Base-by-base conservation (phyloP, 1,140 invertebrate species). In the Cydia amplana region DNA sequence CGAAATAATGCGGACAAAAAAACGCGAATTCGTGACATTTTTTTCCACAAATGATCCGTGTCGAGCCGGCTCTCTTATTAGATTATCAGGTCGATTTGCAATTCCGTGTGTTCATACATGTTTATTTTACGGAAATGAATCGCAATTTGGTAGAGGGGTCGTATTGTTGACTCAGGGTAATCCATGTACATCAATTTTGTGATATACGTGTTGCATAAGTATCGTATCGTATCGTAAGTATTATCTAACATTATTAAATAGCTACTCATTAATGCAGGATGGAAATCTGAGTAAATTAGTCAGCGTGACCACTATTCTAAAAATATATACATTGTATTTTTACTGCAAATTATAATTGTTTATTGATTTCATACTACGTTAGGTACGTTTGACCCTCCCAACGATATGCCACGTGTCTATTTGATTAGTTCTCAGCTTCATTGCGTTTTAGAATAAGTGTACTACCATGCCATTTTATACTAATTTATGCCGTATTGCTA, bases 111-210 rank as follows among this genome's bases (percentile, higher is more conserved):
- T 91, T 89, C 80, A 83, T 86, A 87, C 86, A 88, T 92, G 90
- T 92, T 92, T 92, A 89, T 90, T 92, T 91, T 85, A 88, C 85
- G 90, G 90, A 92, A 92, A 92, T 92, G 89, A 92, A 91, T 91
- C 85, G 89, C 86, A 83, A 89, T 91, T 89, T 85, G 74, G 78
- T 72, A 73, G 82, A 84, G 83, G 83, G 84, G 74, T 78, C 73
- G 75, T 84, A 81, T 87, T 91, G 90, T 91, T 91, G 88, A 90
- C 86, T 90, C 82, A 78, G 85, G 80, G 74, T 83, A 82, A 87
- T 86, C 74, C 65, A 82, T 77, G 76, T 83, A 84, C 80, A 80
- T 83, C 79, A 80, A 75, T 81, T 77, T 72, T 74, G 72, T 72
- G 74, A 36, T 70, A 14, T 64, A 32, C 64, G 28, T 70, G 74